phyloP scores from a whole-genome alignment of 1,140 invertebrate genomes.

The Nixonia krombeini region DNA sequence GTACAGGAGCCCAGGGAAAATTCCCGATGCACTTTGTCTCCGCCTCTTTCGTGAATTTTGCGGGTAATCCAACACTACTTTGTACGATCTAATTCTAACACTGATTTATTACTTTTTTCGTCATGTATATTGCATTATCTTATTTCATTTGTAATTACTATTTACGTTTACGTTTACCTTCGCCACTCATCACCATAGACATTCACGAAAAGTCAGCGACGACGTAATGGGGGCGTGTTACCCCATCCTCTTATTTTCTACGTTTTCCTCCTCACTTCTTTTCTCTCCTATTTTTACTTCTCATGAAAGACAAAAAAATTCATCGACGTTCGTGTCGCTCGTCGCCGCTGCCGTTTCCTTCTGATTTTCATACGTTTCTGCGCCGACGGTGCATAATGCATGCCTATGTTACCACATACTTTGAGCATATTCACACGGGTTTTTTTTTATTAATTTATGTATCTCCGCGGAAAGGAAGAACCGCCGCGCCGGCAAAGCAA shows the following conservation, averaged over 20 bases:
- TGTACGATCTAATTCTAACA: slow-evolving; percentile 50
- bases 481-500: background rate
- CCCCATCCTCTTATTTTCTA: too few species aligned
- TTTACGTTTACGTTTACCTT: slow-evolving; percentile 32
- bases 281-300: slow-evolving; percentile 1
- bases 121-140: slow-evolving; percentile 38
- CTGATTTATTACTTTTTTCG: slow-evolving; percentile 44
- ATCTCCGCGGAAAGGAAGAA: slow-evolving; percentile 28
- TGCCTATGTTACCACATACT: slow-evolving; percentile 31
- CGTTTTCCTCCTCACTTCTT: too few species aligned
- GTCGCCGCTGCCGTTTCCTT: slow-evolving; percentile 1
- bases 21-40: background rate
- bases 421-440: slow-evolving; percentile 42
- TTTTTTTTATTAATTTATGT: slow-evolving; percentile 39
- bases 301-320: slow-evolving; percentile 42
- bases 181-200: background rate
- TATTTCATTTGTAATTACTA: slow-evolving; percentile 24
- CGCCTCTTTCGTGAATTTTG: slow-evolving; percentile 12
- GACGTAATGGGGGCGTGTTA: slow-evolving; percentile 6
- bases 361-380: slow-evolving; percentile 19
- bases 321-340: slow-evolving; percentile 24
- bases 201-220: background rate
- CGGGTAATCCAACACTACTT: slow-evolving; percentile 45
- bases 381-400: slow-evolving; percentile 38
- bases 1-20: background rate